These are phyloP conservation scores for Melieria crassipennis DNA, from an alignment of 2,888 invertebrate genomes.

Conservation along the genomic window DNA sequence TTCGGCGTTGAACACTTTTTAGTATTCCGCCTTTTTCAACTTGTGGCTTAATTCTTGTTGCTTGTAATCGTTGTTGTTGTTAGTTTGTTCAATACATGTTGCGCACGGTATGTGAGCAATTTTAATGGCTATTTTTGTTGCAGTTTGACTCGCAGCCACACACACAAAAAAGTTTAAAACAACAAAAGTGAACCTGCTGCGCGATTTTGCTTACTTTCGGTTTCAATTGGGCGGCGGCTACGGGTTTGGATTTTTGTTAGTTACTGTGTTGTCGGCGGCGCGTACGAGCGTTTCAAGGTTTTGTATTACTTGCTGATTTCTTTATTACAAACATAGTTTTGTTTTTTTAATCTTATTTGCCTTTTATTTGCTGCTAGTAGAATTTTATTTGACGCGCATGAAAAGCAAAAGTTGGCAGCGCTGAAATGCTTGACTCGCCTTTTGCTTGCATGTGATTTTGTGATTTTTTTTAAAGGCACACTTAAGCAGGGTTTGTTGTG, in stretches of 20 bases:
- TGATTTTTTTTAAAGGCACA: no score
- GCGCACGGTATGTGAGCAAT: conserved; percentile 32
- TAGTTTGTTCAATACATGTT: neutral
- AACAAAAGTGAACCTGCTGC: neutral
- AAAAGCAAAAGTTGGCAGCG: no score
- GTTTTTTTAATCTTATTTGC: no score
- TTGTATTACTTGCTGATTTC: neutral
- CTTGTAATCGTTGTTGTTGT: neutral
- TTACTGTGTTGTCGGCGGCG: neutral
- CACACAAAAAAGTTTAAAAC: neutral
- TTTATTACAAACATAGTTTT: neutral
- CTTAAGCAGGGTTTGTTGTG: no score
- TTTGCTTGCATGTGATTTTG: no score
- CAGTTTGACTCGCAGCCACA: conserved; percentile 27
- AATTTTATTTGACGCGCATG: no score
- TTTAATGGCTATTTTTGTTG: conserved; percentile 25
- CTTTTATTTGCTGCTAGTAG: no score
- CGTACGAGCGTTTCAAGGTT: neutral
- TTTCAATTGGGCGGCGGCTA: conserved; percentile 5
- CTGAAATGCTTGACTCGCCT: no score
- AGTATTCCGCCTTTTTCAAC: neutral
- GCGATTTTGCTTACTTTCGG: conserved; percentile 20
- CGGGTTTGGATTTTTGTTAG: no score
- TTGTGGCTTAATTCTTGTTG: conserved; percentile 2
- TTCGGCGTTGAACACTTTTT: neutral